Evolutionary conservation across 2,888 invertebrate genomes (phyloP), one percentile per base, ranked within the genome.

Genomic region (Melanargia galathea): DNA sequence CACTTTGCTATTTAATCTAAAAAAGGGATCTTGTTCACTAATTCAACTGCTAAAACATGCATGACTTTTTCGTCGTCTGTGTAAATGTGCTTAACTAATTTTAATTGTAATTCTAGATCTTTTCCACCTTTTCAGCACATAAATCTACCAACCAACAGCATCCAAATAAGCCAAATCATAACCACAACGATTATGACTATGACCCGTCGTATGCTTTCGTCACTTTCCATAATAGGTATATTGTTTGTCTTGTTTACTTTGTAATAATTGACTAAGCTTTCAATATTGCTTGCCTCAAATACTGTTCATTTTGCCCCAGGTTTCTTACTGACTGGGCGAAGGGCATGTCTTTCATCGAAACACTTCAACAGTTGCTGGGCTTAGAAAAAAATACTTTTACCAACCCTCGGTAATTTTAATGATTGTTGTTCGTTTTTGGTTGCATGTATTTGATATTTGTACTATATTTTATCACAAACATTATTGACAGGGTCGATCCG

Each of bases 201-300:
- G 96, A 97, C 76, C 93, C 95, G 20, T 95, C 96, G 71, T 96
- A 95, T 77, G 95, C 96, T 2, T 96, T 95, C 81, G 94, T 97
- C 65, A 92, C 93, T 71, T 94, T 97, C 67, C 94, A 95, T 78
- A 94, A 95, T 77, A 93, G 93, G 95, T 96, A 71, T 55, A 22
- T 51, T 46, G 24, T 60, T 40, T 52, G 33, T 3, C 45, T 45
- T n/a, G 16, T 55, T 43, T 40, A 35, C 18, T 38, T 16, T 38
- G 8, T 48, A 16, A 38, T 22, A 20, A 45, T 13, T 33, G 35
- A 18, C n/a, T 46, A 57, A 51, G 43, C 46, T 61, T 63, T n/a
- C 51, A 8, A 51, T 48, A 57, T 61, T 13, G 43, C 54, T 56
- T 60, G 13, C 49, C 45, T 49, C 30, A 22, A 22, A 56, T 30